Conservation (phyloP, 2,888 invertebrate species). For the Brachylomia viminalis region DNA sequence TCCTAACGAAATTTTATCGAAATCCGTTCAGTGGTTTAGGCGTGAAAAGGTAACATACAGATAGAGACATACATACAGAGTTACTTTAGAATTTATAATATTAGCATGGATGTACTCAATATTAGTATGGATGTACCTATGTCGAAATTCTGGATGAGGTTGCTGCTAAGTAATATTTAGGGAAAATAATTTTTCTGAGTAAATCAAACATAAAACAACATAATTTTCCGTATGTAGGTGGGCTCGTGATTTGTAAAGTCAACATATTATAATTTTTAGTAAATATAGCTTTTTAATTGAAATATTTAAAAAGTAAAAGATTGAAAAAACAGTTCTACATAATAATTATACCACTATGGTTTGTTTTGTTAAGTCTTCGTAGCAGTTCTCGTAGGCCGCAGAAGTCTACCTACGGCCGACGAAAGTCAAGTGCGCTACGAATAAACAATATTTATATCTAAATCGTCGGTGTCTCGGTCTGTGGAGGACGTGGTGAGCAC, state of each 20-base stretch:
- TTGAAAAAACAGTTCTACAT: not conserved
- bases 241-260: not conserved
- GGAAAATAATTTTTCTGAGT: not conserved
- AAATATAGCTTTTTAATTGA: not conserved
- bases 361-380: conserved; percentile 4
- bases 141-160: conserved; percentile 4
- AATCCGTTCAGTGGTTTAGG: no score
- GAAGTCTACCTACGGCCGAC: not conserved
- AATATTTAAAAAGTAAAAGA: not conserved
- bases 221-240: no score
- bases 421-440: not conserved
- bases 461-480: not conserved
- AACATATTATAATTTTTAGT: not conserved
- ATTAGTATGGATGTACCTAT: no score
- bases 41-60: no score
- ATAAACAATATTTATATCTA: not conserved
- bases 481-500: no score
- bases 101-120: no score
- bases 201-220: not conserved
- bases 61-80: no score
- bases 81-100: no score
- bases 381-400: not conserved
- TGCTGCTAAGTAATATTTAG: not conserved
- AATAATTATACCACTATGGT: not conserved
- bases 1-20: no score